phyloP scores from a whole-genome alignment of 2,888 invertebrate species.

The Onchidella celtica region DNA sequence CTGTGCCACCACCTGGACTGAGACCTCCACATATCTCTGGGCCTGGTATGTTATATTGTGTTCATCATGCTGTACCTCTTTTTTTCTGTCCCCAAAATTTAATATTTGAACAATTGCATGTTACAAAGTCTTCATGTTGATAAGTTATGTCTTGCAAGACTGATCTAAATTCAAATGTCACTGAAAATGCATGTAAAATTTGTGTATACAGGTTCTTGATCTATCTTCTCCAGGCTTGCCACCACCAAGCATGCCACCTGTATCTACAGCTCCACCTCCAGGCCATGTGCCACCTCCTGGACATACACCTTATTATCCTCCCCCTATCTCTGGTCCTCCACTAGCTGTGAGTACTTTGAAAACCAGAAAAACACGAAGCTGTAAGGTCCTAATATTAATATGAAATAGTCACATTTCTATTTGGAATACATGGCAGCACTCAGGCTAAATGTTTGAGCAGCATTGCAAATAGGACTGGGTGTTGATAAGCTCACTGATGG shows the following conservation, averaged over 20 bases:
- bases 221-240: constrained; percentile 6
- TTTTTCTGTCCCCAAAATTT: background rate
- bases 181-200: too few species aligned
- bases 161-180: too few species aligned
- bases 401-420: too few species aligned
- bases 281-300: constrained; percentile 78
- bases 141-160: too few species aligned
- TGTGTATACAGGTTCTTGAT: too few species aligned
- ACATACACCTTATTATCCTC: constrained; percentile 47
- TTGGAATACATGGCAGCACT: too few species aligned
- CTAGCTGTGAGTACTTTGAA: constrained; percentile 45
- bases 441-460: too few species aligned
- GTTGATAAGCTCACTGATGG: too few species aligned
- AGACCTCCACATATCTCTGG: constrained; percentile 68
- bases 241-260: constrained; percentile 50
- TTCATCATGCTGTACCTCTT: too few species aligned
- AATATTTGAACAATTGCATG: background rate
- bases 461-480: too few species aligned
- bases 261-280: constrained; percentile 66
- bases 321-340: constrained; percentile 41
- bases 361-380: too few species aligned
- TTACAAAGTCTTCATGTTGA: background rate
- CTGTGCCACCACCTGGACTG: constrained; percentile 77
- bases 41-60: constrained; percentile 33
- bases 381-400: too few species aligned